Conservation (phyloP, 2,797 vertebrate species). For the Hozukius guyotensis region DNA sequence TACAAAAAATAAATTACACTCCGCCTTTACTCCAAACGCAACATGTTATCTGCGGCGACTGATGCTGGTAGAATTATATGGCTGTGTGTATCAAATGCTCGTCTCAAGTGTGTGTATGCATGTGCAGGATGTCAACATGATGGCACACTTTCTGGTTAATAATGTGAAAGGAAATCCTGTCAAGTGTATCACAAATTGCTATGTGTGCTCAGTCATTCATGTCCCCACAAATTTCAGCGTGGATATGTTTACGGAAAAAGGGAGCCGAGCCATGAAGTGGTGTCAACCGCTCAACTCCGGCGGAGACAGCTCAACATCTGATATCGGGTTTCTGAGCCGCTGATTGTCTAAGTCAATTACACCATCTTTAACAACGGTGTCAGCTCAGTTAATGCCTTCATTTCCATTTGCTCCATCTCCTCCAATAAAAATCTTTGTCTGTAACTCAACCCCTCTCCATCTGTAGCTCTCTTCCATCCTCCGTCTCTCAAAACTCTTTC, state of each 20-base stretch:
- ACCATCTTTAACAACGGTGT: slow-evolving; percentile 45
- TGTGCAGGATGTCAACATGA: background rate
- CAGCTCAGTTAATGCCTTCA: slow-evolving; percentile 57
- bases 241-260: background rate
- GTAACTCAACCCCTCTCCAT: slow-evolving; percentile 42
- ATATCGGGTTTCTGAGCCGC: slow-evolving; percentile 49
- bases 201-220: background rate
- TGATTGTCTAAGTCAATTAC: slow-evolving; percentile 58
- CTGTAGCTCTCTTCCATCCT: slow-evolving; percentile 13
- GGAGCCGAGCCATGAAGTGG: background rate
- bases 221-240: background rate
- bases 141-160: background rate
- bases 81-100: background rate
- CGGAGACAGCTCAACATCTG: slow-evolving; percentile 22
- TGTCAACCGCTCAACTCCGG: background rate
- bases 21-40: background rate
- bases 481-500: background rate
- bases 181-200: background rate
- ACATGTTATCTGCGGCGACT: background rate
- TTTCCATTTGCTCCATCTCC: slow-evolving; percentile 54
- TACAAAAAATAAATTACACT: slow-evolving; percentile 11
- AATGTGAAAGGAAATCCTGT: background rate
- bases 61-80: background rate
- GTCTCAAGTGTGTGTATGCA: background rate
- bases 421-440: slow-evolving; percentile 39